Conservation (phyloP, 2,113 vertebrate genomes). For the Pungitius pungitius region DNA sequence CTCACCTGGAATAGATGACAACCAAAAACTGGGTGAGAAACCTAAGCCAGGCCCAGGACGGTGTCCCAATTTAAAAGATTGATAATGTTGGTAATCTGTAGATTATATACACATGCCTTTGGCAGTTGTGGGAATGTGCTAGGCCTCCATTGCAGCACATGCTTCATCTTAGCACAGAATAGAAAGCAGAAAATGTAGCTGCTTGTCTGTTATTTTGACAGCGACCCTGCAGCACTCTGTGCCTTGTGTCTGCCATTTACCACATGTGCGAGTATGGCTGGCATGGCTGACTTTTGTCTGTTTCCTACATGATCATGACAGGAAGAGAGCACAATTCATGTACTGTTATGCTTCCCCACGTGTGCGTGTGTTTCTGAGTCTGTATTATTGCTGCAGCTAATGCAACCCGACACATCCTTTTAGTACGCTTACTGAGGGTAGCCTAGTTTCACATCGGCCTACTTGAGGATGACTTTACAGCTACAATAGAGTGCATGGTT, state of each 20-base stretch:
- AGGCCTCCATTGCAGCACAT: not conserved
- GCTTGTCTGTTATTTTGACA: not conserved
- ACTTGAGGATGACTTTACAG: conserved; percentile 29
- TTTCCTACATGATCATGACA: not conserved
- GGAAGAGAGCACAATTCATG: not conserved
- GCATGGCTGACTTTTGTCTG: not conserved
- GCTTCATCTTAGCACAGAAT: not conserved
- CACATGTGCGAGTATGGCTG: not conserved
- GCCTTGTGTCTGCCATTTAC: not conserved
- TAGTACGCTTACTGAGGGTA: conserved; percentile 18
- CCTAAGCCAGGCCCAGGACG: not conserved
- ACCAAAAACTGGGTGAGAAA: conserved; percentile 84
- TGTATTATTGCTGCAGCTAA: conserved; percentile 49
- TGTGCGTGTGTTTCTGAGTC: conserved; percentile 29
- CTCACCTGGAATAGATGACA: conserved; percentile 77
- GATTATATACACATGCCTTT: not conserved
- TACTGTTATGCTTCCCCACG: not conserved
- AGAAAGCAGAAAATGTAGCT: not conserved
- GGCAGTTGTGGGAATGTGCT: not conserved
- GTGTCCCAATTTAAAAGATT: not conserved
- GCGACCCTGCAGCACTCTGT: not conserved
- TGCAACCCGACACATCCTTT: conserved; percentile 55
- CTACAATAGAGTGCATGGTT: not conserved
- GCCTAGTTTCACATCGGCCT: conserved; percentile 38
- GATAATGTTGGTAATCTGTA: not conserved